Conservation (phyloP, 2,113 vertebrate genomes). For the Gymnobelideus leadbeateri region DNA sequence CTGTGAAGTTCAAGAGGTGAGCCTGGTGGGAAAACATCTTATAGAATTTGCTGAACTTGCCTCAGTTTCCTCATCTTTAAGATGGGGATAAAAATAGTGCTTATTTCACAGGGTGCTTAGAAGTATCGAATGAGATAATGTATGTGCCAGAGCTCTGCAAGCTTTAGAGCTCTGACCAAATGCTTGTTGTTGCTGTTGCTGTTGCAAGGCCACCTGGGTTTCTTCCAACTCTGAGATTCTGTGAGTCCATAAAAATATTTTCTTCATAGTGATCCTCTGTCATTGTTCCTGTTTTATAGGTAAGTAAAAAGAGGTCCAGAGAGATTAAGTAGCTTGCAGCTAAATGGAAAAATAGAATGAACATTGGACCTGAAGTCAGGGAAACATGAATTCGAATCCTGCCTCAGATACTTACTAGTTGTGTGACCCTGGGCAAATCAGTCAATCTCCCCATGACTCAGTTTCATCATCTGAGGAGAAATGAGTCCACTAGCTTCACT, state of each 20-base stretch:
- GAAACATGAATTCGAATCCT: neutral
- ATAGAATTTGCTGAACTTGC: neutral
- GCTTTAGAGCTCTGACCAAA: neutral
- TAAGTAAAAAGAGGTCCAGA: neutral
- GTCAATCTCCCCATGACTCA: neutral
- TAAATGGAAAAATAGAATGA: neutral
- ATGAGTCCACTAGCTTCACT: neutral
- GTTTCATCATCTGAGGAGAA: neutral
- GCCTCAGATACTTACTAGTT: neutral
- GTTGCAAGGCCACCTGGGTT: neutral
- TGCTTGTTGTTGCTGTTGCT: no score
- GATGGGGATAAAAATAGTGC: neutral
- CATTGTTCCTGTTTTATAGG: neutral
- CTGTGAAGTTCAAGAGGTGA: neutral
- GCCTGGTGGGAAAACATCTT: neutral
- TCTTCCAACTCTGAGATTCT: neutral
- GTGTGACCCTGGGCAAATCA: neutral
- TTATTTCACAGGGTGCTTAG: neutral
- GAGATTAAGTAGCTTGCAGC: neutral
- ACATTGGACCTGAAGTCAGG: neutral
- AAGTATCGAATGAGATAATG: neutral
- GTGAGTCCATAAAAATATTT: neutral
- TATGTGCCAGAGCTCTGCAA: neutral
- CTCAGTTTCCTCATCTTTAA: neutral
- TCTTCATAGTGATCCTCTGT: neutral